Evolutionary conservation across 2,888 invertebrate genomes (phyloP).

Genomic region (Patella depressa): DNA sequence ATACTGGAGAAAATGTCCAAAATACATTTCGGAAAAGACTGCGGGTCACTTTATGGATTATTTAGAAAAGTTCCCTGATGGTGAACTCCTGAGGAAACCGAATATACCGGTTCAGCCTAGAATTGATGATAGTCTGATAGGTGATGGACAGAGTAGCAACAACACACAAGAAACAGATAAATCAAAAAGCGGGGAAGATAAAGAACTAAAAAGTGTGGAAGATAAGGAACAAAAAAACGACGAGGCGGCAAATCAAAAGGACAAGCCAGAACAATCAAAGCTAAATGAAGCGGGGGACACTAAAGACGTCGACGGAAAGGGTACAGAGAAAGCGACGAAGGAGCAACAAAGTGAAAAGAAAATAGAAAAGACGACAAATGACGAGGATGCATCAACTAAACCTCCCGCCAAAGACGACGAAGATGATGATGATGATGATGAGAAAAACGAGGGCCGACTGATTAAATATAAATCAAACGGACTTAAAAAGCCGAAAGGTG

Average conservation of each 20-base stretch:
- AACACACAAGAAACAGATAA: not conserved
- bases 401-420: conserved; percentile 8
- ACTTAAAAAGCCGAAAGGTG: conserved; percentile 42
- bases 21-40: conserved; percentile 1
- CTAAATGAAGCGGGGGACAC: conserved; percentile 20
- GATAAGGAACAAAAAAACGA: conserved; percentile 7
- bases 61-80: not conserved
- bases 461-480: conserved; percentile 27
- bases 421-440: not conserved
- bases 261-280: conserved; percentile 9
- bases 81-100: not conserved
- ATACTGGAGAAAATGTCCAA: conserved; percentile 32
- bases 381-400: conserved; percentile 16
- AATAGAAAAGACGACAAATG: conserved; percentile 9
- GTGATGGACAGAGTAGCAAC: not conserved
- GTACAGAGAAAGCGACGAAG: not conserved
- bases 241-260: not conserved
- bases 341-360: conserved; percentile 15
- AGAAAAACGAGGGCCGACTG: conserved; percentile 13
- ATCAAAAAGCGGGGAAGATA: not conserved
- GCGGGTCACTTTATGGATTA: not conserved
- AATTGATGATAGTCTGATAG: no score
- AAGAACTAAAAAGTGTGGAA: not conserved
- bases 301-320: conserved; percentile 20
- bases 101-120: no score